A percentile compares a stretch with the other conserved stretches of the same genome.
phyloP scores from a whole-genome alignment of 2,888 invertebrate genomes.

The Mimumesa dahlbomi region DNA sequence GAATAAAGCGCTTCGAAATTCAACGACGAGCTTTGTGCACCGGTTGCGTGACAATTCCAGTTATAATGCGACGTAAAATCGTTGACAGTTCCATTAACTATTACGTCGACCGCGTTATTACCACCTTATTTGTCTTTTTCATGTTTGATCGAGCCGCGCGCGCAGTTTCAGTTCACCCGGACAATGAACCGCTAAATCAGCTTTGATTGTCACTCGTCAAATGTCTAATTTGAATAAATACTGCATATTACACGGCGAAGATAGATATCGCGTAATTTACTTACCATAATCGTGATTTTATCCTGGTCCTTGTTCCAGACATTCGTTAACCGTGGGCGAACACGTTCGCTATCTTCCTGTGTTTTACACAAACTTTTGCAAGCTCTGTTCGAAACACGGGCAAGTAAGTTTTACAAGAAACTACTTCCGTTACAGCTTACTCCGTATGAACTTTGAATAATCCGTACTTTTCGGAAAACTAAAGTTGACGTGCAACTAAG shows the following conservation, averaged over 20 bases:
- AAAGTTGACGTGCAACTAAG: too few relatives aligned
- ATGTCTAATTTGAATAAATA: slow-evolving; percentile 6
- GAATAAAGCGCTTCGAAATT: slow-evolving; percentile 30
- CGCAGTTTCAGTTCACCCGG: slow-evolving; percentile 41
- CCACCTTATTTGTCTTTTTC: slow-evolving; percentile 57
- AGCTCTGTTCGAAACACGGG: too few relatives aligned
- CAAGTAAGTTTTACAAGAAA: too few relatives aligned
- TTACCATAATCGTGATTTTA: too few relatives aligned
- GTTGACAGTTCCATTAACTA: slow-evolving; percentile 57
- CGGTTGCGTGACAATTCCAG: slow-evolving; percentile 48
- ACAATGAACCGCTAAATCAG: slow-evolving; percentile 41
- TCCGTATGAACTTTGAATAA: too few relatives aligned
- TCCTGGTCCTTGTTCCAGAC: too few relatives aligned
- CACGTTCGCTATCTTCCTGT: too few relatives aligned
- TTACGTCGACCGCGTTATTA: slow-evolving; percentile 47
- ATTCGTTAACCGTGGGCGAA: too few relatives aligned
- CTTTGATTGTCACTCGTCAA: slow-evolving; percentile 47
- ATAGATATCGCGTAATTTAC: not conserved
- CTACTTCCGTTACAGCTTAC: too few relatives aligned
- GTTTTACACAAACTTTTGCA: too few relatives aligned
- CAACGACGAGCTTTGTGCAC: not conserved
- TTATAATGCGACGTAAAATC: slow-evolving; percentile 50
- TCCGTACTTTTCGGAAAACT: too few relatives aligned
- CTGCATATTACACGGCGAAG: not conserved
- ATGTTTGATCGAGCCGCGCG: slow-evolving; percentile 41